phyloP scores from a whole-genome alignment of 2,888 invertebrate species.

The Lasioglossum marginatum region DNA sequence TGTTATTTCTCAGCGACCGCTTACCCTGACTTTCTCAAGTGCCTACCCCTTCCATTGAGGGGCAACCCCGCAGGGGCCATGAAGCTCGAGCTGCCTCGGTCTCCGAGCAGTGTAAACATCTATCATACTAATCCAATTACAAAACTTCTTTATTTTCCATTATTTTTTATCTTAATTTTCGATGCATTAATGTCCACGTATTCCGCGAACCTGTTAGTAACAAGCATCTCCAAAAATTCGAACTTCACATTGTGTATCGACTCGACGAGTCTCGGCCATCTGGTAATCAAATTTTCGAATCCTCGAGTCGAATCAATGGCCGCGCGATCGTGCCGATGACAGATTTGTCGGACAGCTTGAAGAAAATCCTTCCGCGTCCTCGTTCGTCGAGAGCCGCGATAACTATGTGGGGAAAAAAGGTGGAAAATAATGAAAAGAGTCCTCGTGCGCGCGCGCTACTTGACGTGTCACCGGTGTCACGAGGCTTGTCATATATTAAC shows the following conservation, averaged over 20 bases:
- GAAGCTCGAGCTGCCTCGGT: too few relatives aligned
- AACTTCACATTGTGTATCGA: neutral
- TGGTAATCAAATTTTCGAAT: neutral
- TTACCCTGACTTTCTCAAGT: too few relatives aligned
- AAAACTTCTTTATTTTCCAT: too few relatives aligned
- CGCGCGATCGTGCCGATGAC: constrained; percentile 44
- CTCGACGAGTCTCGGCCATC: constrained; percentile 10
- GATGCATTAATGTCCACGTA: too few relatives aligned
- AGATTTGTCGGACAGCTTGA: constrained; percentile 29
- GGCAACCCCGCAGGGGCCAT: too few relatives aligned
- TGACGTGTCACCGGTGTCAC: constrained; percentile 45
- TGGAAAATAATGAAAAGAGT: constrained; percentile 25
- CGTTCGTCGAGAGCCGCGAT: constrained; percentile 5
- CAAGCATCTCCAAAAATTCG: neutral
- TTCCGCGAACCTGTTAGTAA: neutral
- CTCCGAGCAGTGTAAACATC: too few relatives aligned
- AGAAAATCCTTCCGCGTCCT: constrained; percentile 29
- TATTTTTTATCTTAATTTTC: too few relatives aligned
- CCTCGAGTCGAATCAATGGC: constrained; percentile 33
- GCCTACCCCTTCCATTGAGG: too few relatives aligned
- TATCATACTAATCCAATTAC: too few relatives aligned
- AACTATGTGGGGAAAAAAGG: neutral
- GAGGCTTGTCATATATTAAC: constrained; percentile 59
- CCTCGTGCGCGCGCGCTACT: constrained; percentile 30
- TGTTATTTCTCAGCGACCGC: too few relatives aligned